These are phyloP conservation scores for Polyploca ridens DNA, from an alignment of 2,888 invertebrate species.

Conservation along the genomic window DNA sequence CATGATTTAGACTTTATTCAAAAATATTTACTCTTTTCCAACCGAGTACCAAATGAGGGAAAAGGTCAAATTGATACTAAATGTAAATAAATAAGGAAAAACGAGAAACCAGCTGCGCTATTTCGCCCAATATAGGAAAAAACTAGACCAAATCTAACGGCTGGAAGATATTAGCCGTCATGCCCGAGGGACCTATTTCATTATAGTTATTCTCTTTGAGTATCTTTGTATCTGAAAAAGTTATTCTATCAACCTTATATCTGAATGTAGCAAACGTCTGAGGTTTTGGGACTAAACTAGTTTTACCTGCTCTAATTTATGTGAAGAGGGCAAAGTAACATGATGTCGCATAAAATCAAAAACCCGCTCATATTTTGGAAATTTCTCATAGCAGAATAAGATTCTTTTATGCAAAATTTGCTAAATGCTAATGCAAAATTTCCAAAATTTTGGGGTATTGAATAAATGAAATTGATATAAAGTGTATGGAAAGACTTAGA, in stretches of 20 bases:
- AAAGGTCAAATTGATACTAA: background rate
- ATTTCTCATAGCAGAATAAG: too few species aligned
- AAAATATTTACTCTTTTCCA: too few species aligned
- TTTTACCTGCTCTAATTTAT: background rate
- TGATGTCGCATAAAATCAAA: background rate
- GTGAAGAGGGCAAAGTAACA: background rate
- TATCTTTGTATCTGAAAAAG: background rate
- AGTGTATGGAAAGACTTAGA: too few species aligned
- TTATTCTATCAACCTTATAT: background rate
- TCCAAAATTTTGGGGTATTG: too few species aligned
- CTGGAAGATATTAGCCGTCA: conserved; percentile 22
- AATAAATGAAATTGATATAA: too few species aligned
- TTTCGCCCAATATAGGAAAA: conserved; percentile 7
- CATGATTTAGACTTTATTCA: too few species aligned
- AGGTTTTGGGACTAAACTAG: background rate
- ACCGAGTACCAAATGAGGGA: background rate
- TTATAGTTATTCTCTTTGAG: conserved; percentile 20
- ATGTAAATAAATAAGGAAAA: background rate
- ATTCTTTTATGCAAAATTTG: too few species aligned
- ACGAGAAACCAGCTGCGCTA: background rate
- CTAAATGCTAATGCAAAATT: too few species aligned
- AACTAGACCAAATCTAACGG: conserved; percentile 23
- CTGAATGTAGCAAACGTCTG: background rate
- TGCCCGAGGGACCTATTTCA: conserved; percentile 29
- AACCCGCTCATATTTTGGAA: too few species aligned